Percentiles rank a stretch among this genome's conserved stretches.
These are phyloP conservation scores for Lissonota sp. DNA, from an alignment of 2,888 invertebrate species.

Conservation along the genomic window DNA sequence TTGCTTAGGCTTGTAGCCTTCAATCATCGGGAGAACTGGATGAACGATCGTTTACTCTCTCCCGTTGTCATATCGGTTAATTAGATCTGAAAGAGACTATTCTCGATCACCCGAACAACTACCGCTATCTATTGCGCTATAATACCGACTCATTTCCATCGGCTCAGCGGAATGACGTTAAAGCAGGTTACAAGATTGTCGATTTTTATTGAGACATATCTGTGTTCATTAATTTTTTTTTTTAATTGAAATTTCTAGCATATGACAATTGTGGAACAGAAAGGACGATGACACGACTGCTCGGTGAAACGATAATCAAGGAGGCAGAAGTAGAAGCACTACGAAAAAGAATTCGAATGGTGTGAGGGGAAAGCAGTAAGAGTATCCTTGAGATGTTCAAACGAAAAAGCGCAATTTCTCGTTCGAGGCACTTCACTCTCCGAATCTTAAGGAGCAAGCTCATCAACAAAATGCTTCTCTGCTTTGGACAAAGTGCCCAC, in stretches of 20 bases:
- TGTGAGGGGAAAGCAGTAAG: not conserved
- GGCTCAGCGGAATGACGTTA: too few species aligned
- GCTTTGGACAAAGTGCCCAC: slow-evolving; percentile 4
- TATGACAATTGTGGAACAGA: slow-evolving; percentile 26
- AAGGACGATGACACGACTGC: slow-evolving; percentile 32
- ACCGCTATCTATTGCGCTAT: too few species aligned
- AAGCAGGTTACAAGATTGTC: too few species aligned
- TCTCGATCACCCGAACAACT: too few species aligned
- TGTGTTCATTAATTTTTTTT: too few species aligned
- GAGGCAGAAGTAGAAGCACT: not conserved
- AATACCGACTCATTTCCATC: too few species aligned
- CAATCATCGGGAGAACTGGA: too few species aligned
- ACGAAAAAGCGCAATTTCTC: slow-evolving; percentile 1
- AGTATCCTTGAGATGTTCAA: not conserved
- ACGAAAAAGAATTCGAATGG: not conserved
- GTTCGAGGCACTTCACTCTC: not conserved
- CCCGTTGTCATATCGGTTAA: too few species aligned
- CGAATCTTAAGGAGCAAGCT: not conserved
- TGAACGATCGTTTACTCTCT: too few species aligned
- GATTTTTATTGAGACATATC: too few species aligned
- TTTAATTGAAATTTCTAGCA: not conserved
- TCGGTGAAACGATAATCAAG: slow-evolving; percentile 31
- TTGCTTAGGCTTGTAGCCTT: too few species aligned
- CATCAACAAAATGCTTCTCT: not conserved
- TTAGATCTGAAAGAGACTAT: too few species aligned